Evolutionary conservation across 2,113 vertebrate species (phyloP).

Genomic region (Callocephalon fimbriatum): DNA sequence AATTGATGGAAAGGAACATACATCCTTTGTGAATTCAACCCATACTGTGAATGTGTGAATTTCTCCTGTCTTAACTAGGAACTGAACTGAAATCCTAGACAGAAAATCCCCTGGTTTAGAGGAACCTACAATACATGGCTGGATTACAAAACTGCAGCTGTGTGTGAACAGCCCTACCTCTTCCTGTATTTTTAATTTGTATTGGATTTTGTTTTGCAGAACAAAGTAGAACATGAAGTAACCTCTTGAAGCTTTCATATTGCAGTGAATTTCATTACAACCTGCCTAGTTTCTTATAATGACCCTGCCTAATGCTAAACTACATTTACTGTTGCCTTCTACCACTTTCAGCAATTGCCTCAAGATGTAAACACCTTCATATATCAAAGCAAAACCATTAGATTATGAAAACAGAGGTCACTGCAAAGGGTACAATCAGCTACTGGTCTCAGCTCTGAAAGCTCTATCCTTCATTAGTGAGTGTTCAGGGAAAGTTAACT

Average conservation of each 20-base stretch:
- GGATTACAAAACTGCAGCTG: neutral
- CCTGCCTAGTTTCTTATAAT: neutral
- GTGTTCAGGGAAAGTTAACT: neutral
- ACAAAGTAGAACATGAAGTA: neutral
- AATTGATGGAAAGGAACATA: neutral
- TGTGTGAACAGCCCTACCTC: neutral
- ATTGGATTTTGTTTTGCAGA: neutral
- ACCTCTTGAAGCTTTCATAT: neutral
- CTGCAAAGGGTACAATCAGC: neutral
- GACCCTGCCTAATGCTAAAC: neutral
- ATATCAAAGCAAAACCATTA: neutral
- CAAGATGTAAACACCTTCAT: neutral
- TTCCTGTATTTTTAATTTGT: neutral
- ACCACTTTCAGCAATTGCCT: neutral
- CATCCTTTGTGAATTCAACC: neutral
- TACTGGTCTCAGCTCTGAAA: neutral
- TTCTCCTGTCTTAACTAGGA: neutral
- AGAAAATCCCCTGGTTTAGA: neutral
- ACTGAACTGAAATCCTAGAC: neutral
- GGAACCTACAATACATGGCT: neutral
- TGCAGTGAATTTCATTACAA: neutral
- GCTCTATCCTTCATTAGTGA: neutral
- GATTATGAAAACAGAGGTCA: neutral
- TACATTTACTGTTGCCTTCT: neutral
- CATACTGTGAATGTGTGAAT: neutral